Percentiles rank a stretch among this genome's conserved stretches.
Conservation (phyloP, 2,797 vertebrate species). For the Oreochromis mossambicus region DNA sequence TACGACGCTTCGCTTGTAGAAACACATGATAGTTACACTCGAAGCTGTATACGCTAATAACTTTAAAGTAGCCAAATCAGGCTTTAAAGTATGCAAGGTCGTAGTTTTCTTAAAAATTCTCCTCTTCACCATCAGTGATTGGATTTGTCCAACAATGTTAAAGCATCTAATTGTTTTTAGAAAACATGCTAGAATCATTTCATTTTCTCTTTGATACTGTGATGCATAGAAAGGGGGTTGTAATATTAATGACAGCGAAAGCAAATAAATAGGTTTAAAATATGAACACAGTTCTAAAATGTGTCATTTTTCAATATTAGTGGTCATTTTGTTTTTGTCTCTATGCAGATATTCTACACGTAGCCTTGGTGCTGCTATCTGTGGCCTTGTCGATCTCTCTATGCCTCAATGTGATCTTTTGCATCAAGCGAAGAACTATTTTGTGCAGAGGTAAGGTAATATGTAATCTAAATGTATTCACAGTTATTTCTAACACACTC, state of each 20-base stretch:
- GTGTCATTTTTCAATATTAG: neutral
- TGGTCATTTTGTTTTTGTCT: neutral
- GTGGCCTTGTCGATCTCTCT: slow-evolving; percentile 64
- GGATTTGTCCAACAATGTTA: neutral
- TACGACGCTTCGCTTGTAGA: neutral
- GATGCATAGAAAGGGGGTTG: neutral
- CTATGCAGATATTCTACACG: rapidly evolving
- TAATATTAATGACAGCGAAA: neutral
- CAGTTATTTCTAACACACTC: neutral
- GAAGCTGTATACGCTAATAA: rapidly evolving
- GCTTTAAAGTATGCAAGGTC: rapidly evolving
- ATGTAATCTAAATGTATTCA: neutral
- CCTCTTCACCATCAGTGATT: neutral
- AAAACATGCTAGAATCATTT: neutral
- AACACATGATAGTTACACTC: neutral
- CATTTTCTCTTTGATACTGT: neutral
- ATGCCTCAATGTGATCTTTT: slow-evolving; percentile 64
- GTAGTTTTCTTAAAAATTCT: neutral
- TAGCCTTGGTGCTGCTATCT: slow-evolving; percentile 18
- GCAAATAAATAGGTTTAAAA: neutral
- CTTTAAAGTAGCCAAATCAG: neutral
- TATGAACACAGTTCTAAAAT: neutral
- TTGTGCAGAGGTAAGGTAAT: slow-evolving; percentile 44
- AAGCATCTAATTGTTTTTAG: neutral
- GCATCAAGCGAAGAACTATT: slow-evolving; percentile 14